Conservation (phyloP, 1,140 invertebrate species). For the Drosophila biarmipes region DNA sequence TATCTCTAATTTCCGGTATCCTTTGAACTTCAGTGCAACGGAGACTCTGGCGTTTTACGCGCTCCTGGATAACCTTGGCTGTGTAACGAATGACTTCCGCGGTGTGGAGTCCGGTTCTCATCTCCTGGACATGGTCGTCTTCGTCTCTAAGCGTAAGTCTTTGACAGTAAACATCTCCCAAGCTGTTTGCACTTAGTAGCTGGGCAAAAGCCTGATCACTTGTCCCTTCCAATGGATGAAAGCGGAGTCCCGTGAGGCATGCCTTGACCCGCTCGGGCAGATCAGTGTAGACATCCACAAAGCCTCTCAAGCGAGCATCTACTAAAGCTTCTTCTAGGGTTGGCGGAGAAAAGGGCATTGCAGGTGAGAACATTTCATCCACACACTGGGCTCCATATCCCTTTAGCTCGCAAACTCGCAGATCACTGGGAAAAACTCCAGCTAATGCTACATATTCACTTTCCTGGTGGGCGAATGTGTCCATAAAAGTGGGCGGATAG, state of each 20-base stretch:
- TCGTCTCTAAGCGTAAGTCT: constrained; percentile 41
- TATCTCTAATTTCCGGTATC: constrained; percentile 35
- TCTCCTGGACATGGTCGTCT: constrained; percentile 22
- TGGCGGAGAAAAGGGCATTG: constrained; percentile 46
- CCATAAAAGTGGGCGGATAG: constrained; percentile 54
- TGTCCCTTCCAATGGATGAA: constrained; percentile 30
- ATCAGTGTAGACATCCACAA: constrained; percentile 53
- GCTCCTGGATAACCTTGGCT: constrained; percentile 13
- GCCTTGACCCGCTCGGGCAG: constrained; percentile 46
- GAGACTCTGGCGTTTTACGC: constrained; percentile 2
- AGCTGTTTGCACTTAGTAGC: constrained; percentile 47
- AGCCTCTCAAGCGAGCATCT: constrained; percentile 29
- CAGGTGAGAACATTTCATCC: constrained; percentile 36
- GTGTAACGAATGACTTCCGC: constrained; percentile 41
- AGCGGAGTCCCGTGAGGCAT: constrained; percentile 52
- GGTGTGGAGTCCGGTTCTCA: constrained; percentile 53
- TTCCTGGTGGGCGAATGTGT: constrained; percentile 27
- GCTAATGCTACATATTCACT: constrained; percentile 57
- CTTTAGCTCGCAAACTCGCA: constrained; percentile 56
- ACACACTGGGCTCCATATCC: constrained; percentile 4
- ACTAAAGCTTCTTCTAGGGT: constrained; percentile 53
- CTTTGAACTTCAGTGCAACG: constrained; percentile 44
- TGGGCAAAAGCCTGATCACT: constrained; percentile 58
- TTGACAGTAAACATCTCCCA: constrained; percentile 60
- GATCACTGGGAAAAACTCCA: constrained; percentile 38